Evolutionary conservation across 2,888 invertebrate genomes (phyloP), one percentile per base, ranked within the genome.

Genomic region (Apotomis betuletana): DNA sequence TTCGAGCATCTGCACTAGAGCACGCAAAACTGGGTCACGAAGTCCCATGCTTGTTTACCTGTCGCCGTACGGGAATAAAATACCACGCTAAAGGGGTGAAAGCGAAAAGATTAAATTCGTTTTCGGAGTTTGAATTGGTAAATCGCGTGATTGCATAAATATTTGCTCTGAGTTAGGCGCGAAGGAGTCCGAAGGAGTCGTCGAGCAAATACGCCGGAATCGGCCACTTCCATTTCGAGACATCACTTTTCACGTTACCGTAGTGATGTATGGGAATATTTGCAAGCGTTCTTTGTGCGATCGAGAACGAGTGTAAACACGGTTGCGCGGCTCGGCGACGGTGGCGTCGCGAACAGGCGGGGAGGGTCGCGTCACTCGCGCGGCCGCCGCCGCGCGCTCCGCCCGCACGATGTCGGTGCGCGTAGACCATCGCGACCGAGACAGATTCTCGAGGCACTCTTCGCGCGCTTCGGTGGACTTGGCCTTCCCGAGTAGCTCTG

Each of bases 351-450:
- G 75, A 73, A 74, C 69, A 71, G 57, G 82, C 83, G 81, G 85
- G 85, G 84, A 79, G 83, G 80, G 80, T 75, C 78, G 81, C 90
- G 92, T 85, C 92, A 92, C 88, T 91, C 87, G 90, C 85, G 91
- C 92, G 92, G 90, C 88, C 86, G 91, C 87, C 86, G 89, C 89
- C 92, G 90, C 89, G 90, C 90, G 90, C 87, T 87, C 83, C 88
- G 90, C 90, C 87, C 91, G 91, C 87, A 88, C 87, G 83, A 92
- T 92, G 93, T 92, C 93, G 83, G 92, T 92, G 83, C 92, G 93
- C 81, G 90, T 87, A 81, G 91, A 92, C 76, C 90, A 89, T 67
- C 91, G 92, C 78, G 92, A 92, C 78, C 91, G 92, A 76, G 92
- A 93, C 78, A 88, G 92, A 79, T 93, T 93, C 79, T 90, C 93